Evolutionary conservation across 2,797 vertebrate species (phyloP), one percentile per base, ranked within the genome.

Genomic region (Gastrophryne carolinensis): DNA sequence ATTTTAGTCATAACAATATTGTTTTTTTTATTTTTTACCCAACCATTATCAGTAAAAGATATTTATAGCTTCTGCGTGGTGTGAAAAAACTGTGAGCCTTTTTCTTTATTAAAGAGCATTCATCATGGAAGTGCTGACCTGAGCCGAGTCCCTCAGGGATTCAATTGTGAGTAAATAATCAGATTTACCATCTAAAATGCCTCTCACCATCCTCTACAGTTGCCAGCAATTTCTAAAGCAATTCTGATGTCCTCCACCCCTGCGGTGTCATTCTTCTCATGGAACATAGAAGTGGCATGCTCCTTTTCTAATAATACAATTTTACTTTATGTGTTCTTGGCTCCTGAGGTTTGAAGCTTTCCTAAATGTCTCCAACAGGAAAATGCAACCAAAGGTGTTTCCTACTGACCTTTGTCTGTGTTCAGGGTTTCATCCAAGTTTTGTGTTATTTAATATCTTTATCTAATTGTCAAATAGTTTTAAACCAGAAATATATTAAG

Each of bases 141-240:
- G 35, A 68, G 10, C 34, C 23, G 37, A 56, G 49, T 32, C 39
- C 37, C n/a, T n/a, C 50, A 21, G 65, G 39, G 37, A 54, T 68
- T 54, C 23, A 26, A 68, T 68, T 56, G 24, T 26, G 23, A 21
- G 34, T 68, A 32, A 35, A 56, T 39, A 67, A 67, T 53, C 17
- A 26, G 65, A 57, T 69, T 69, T 54, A 69, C 57, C 66, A 21
- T 35, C 39, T 69, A 69, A 69, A 69, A 37, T 35, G 21, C 41
- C 35, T 41, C 10, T 54, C 15, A 32, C 27, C 50, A 56, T 29
- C 65, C 54, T 29, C 57, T 56, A 26, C 4, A 54, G 50, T 57
- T n/a, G 19, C 37, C 35, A 56, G 34, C 30, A 44, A 41, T 56
- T 35, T 26, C 29, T 56, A 32, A 41, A 52, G 13, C 35, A 21